Percentiles rank a stretch among this genome's conserved stretches.
phyloP scores from a whole-genome alignment of 2,888 invertebrate species.

The Helicoverpa assulta region DNA sequence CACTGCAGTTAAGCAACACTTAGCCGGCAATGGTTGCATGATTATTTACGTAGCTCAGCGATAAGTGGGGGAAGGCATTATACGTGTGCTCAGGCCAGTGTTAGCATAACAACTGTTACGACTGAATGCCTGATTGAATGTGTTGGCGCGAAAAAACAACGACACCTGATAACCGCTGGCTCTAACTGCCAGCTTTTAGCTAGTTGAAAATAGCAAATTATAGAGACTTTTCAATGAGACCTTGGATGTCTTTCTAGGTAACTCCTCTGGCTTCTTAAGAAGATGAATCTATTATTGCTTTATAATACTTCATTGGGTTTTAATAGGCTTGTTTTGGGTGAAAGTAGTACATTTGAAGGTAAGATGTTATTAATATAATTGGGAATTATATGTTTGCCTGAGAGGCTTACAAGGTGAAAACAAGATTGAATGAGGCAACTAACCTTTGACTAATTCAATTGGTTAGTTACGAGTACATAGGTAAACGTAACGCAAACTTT shows the following conservation, averaged over 20 bases:
- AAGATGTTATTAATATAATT: neutral
- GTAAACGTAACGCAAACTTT: neutral
- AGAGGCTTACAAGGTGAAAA: neutral
- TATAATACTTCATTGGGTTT: neutral
- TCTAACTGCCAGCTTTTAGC: constrained; percentile 17
- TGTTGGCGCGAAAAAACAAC: constrained; percentile 44
- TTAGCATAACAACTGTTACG: constrained; percentile 54
- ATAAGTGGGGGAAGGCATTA: constrained; percentile 49
- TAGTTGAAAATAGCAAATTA: constrained; percentile 9
- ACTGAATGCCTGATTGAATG: constrained; percentile 44
- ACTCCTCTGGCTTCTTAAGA: neutral
- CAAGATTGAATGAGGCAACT: neutral
- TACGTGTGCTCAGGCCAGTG: constrained; percentile 49
- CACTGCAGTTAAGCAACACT: constrained; percentile 53
- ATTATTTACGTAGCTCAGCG: constrained; percentile 53
- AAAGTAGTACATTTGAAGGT: neutral
- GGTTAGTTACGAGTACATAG: too few relatives aligned
- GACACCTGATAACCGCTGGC: constrained; percentile 24
- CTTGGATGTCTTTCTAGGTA: neutral
- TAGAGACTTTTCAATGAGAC: neutral
- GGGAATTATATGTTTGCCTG: neutral
- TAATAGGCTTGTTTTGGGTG: neutral
- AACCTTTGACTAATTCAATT: neutral
- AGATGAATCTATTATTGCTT: neutral
- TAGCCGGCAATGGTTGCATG: constrained; percentile 47